Evolutionary conservation across 2,113 vertebrate species (phyloP).

Genomic region (Myotis davidii): DNA sequence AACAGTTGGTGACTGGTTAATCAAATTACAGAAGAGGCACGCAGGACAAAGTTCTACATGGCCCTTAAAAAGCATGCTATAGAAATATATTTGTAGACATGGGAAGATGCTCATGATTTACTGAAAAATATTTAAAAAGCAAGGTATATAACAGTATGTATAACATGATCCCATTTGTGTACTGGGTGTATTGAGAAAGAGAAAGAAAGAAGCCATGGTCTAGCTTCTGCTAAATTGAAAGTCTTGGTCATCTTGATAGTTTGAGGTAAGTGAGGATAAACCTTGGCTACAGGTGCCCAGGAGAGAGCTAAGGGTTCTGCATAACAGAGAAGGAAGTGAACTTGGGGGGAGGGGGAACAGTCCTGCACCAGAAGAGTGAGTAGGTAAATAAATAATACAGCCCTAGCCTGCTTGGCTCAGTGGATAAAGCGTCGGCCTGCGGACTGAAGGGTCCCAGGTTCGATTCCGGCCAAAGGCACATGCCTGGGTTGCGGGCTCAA

Average conservation of each 20-base stretch:
- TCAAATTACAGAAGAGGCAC: not conserved
- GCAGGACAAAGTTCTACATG: rapidly evolving
- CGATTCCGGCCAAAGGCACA: too few relatives aligned
- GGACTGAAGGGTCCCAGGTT: too few relatives aligned
- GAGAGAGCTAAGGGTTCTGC: not conserved
- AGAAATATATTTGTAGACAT: not conserved
- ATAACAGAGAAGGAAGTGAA: not conserved
- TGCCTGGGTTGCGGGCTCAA: too few relatives aligned
- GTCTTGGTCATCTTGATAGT: not conserved
- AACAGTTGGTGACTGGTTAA: not conserved
- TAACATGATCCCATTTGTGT: not conserved
- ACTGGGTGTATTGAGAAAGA: not conserved
- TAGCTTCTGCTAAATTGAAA: not conserved
- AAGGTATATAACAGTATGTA: not conserved
- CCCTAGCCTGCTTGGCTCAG: too few relatives aligned
- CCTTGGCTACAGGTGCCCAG: not conserved
- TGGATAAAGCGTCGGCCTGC: too few relatives aligned
- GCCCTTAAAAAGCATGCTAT: not conserved
- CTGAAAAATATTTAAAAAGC: not conserved
- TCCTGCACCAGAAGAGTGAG: too few relatives aligned
- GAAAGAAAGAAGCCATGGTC: not conserved
- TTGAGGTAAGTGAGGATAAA: not conserved
- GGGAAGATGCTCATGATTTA: not conserved
- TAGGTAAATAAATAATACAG: not conserved
- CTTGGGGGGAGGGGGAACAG: not conserved